These are phyloP conservation scores for Neodiprion pinetum DNA, from an alignment of 1,140 invertebrate species.

Conservation along the genomic window DNA sequence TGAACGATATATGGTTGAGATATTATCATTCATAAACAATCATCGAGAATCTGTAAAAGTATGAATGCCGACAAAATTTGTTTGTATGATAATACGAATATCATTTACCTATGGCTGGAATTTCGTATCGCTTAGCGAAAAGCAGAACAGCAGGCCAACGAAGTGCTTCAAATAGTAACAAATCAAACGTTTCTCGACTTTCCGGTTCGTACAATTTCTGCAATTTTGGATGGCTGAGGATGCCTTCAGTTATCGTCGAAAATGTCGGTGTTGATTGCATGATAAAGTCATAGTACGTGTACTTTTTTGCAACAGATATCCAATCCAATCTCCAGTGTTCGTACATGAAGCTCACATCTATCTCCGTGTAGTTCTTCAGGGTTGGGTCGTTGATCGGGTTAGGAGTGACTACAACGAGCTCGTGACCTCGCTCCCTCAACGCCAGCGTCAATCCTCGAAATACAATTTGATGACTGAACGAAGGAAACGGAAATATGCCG, in stretches of 20 bases:
- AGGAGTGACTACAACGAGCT: too few relatives aligned
- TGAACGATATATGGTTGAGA: too few relatives aligned
- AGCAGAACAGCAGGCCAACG: background rate
- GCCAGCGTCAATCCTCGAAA: conserved; percentile 33
- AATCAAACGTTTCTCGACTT: background rate
- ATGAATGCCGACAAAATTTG: too few relatives aligned
- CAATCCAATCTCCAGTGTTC: conserved; percentile 34
- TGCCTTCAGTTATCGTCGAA: background rate
- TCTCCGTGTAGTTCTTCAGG: conserved; percentile 25
- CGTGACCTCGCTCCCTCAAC: conserved; percentile 29
- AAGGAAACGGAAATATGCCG: background rate
- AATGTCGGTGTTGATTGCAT: background rate
- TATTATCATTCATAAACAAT: too few relatives aligned
- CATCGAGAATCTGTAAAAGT: too few relatives aligned
- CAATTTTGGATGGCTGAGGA: background rate
- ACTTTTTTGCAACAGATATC: background rate
- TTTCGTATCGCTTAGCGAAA: background rate
- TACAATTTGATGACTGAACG: conserved; percentile 14
- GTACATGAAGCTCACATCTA: conserved; percentile 45
- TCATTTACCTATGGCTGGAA: background rate
- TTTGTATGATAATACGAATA: too few relatives aligned
- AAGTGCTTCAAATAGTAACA: background rate
- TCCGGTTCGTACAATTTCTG: background rate
- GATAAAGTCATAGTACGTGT: background rate
- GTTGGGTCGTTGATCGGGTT: too few relatives aligned